Evolutionary conservation across 2,888 invertebrate species (phyloP).

Genomic region (Heliconius hortense): DNA sequence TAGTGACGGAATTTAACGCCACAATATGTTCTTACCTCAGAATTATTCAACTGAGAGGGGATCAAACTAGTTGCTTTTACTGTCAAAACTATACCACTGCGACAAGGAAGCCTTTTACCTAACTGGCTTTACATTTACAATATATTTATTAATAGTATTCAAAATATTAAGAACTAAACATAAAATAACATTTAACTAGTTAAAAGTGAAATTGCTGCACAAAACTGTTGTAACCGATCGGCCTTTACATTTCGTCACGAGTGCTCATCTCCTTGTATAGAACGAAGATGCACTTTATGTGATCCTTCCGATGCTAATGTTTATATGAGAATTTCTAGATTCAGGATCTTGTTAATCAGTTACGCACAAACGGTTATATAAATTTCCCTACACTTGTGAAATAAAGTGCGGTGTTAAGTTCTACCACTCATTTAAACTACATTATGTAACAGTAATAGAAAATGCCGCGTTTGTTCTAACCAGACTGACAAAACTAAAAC

Average conservation of each 20-base stretch:
- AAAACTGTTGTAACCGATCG: neutral
- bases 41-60: too few relatives aligned
- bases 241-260: conserved; percentile 28
- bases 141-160: neutral
- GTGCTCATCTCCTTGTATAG: neutral
- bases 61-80: too few relatives aligned
- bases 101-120: too few relatives aligned
- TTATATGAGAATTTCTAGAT: too few relatives aligned
- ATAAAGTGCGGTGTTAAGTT: neutral
- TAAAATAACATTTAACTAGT: neutral
- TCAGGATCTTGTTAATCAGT: too few relatives aligned
- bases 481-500: too few relatives aligned
- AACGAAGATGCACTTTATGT: conserved; percentile 1
- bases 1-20: too few relatives aligned
- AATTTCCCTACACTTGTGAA: too few relatives aligned
- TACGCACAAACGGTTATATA: too few relatives aligned
- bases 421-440: neutral
- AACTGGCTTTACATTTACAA: too few relatives aligned
- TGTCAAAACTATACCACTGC: too few relatives aligned
- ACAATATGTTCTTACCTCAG: too few relatives aligned
- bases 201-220: conserved; percentile 24
- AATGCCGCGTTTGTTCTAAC: neutral
- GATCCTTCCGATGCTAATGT: neutral
- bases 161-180: neutral
- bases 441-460: neutral